These are phyloP conservation scores for Axis porcinus DNA, from an alignment of 2,113 vertebrate genomes.

Conservation along the genomic window DNA sequence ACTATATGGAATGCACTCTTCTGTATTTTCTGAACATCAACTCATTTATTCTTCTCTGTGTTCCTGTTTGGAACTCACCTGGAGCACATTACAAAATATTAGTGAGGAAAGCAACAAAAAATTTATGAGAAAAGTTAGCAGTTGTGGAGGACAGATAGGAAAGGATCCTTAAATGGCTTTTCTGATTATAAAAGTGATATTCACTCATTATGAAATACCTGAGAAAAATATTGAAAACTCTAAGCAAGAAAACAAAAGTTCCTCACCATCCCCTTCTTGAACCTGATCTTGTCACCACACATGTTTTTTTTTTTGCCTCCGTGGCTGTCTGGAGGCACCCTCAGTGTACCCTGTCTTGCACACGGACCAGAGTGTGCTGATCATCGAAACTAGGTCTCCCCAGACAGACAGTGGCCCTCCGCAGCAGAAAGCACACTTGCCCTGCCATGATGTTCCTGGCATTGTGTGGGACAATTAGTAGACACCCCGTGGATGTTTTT, in stretches of 20 bases:
- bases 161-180: background rate
- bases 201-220: background rate
- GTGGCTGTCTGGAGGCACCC: no score
- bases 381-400: background rate
- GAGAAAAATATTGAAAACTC: background rate
- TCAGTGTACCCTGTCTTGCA: rapidly evolving
- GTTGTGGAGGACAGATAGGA: background rate
- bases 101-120: background rate
- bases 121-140: background rate
- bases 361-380: rapidly evolving
- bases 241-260: background rate
- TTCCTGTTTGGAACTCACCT: background rate
- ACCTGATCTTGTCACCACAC: background rate
- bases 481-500: rapidly evolving
- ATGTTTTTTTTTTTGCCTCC: no score
- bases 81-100: background rate
- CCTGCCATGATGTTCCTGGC: rapidly evolving
- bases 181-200: background rate
- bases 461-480: rapidly evolving
- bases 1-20: rapidly evolving
- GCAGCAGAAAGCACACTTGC: rapidly evolving
- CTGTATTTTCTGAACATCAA: background rate
- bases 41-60: background rate
- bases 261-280: background rate
- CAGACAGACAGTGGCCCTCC: rapidly evolving